Base-by-base conservation (phyloP, 2,888 invertebrate genomes). In the Amphipoea oculea region DNA sequence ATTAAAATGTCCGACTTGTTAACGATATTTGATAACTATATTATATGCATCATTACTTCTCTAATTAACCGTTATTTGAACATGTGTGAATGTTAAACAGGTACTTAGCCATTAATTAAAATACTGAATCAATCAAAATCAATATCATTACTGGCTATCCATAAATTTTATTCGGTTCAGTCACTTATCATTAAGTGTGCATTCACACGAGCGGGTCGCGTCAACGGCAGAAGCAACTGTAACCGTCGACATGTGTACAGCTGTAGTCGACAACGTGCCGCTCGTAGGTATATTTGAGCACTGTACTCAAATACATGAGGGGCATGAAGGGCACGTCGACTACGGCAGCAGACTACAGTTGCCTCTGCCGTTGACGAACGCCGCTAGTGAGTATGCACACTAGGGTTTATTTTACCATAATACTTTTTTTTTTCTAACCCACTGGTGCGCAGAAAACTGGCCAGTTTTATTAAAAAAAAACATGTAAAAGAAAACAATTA, bases 21-120 rank as follows among this genome's bases (percentile, higher is more conserved):
- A 29, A 76, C 14, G 36, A 23, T n/a, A 67, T 23, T 51, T 65
- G 9, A 20, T 63, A 63, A 23, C 23, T 48, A 63, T 63, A 29
- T 0, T 29, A 48, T 6, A 65, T 45, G 73, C 73, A 60, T 5
- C 23, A 82, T 67, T 70, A 78, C 23, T 45, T 45, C 14, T 82
- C 23, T 70, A 82, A 82, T n/a, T 14, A 12, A 40, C 11, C 51
- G 36, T 69, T 66, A 72, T 65, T 75, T 62, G 5, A 7, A 63
- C 60, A 48, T 45, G 17, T 54, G 20, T 69, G 63, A 51, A 51
- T 36, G 45, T 68, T 45, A 23, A 54, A 68, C 62, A 23, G 54
- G 20, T 45, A 54, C 29, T 29, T 29, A 29, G 42, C 1, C 20
- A 68, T 54, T 54, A 54, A 51, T 29, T 29, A 29, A 29, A 29